Evolutionary conservation across 30 jellyfish, hydroid and myxozoan genomes (phyloP), one percentile per base, ranked within the genome.

Genomic region (Pseudorhiza aurosa): DNA sequence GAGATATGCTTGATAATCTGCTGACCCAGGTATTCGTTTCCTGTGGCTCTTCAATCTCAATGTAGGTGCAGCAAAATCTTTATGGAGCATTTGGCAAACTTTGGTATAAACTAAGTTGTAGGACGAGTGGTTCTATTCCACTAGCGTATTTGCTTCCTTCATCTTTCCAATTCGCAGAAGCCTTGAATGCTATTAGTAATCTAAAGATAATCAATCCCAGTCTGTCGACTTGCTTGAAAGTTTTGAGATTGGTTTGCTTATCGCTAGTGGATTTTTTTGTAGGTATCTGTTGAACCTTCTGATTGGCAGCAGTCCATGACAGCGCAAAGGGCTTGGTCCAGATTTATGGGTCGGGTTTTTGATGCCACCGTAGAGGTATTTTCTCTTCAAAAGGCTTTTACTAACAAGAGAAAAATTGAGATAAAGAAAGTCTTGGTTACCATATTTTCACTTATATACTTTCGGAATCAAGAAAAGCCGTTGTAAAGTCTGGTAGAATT

Each of bases 1-100:
- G 87, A 40, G 88, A 77, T 58, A 94, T 84, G 96, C 81, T 94
- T 8, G 96, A 87, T 37, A 87, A 53, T 50, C 75, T 90, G 22
- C 85, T 94, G 57, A 72, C 60, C 27, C 97, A 94, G 87, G 96
- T 87, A 75, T 4, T n/a, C n/a, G n/a, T n/a, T n/a, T n/a, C n/a
- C n/a, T n/a, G n/a, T n/a, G n/a, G n/a, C n/a, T n/a, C n/a, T n/a
- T n/a, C n/a, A n/a, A n/a, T n/a, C n/a, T n/a, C n/a, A n/a, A n/a
- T n/a, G n/a, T n/a, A n/a, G n/a, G n/a, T n/a, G n/a, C n/a, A n/a
- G n/a, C n/a, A n/a, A n/a, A n/a, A n/a, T n/a, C n/a, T n/a, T n/a
- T n/a, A n/a, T n/a, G n/a, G n/a, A n/a, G n/a, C n/a, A n/a, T n/a
- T n/a, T n/a, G n/a, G n/a, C n/a, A n/a, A n/a, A n/a, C n/a, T n/a